Base-by-base conservation (phyloP, 2,888 invertebrate species). In the Drosophila hawaiiensis region DNA sequence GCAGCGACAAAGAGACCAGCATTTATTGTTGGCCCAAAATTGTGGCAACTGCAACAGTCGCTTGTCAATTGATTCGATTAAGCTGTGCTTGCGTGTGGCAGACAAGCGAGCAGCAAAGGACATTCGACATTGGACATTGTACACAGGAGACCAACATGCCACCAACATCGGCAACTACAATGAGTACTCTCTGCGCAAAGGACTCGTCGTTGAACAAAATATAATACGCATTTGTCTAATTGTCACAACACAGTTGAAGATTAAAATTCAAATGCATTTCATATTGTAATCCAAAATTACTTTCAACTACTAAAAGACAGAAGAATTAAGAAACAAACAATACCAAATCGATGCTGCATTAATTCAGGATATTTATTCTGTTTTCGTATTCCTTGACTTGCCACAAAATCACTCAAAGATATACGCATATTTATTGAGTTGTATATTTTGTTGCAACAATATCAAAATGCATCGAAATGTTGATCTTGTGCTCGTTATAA, bases 31-130 rank as follows among this genome's bases (percentile, higher is more conserved):
- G 66, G 39, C 52, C 55, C 55, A 60, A 64, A 73, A 53, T 58
- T 37, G 71, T 43, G 47, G 35, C 67, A 62, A 58, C 63, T 43
- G 39, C 61, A 37, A 33, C 70, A 53, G 28, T 56, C 53, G 25
- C 58, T 64, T 50, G 64, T 28, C 73, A 69, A 74, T 75, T 75
- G 75, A 69, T 62, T 75, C 63, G 80, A 82, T 84, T 82, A 82
- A 82, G 78, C 75, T 75, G 78, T 71, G 70, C 47, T 55, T 41
- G 47, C 55, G 31, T 4, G 22, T 41, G 35, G 47, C 14, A 25
- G 22, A 31, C 43, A 52, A 10, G 28, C 33, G 6, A 5, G 16
- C n/a, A 39, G 37, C 16, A 39, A 37, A 39, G 54, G 22, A 62
- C 16, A 39, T 28, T 22, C 22, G 28, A 19, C 55, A 35, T 4